These are phyloP conservation scores for Zhuqinia jingwanae DNA, from an alignment of 2,888 invertebrate species.

Conservation along the genomic window DNA sequence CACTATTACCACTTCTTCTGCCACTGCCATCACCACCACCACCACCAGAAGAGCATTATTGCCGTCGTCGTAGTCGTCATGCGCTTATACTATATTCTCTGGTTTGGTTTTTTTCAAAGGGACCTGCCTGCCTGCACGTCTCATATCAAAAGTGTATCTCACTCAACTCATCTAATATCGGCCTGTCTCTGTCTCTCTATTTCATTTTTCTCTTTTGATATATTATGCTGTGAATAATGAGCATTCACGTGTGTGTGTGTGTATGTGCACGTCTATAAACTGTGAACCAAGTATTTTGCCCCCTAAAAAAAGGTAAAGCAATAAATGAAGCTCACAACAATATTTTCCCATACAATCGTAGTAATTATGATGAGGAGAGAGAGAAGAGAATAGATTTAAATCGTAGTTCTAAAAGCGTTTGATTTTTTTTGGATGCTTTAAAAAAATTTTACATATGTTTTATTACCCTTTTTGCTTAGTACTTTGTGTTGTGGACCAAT, in stretches of 20 bases:
- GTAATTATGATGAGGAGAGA: slow-evolving; percentile 44
- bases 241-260: slow-evolving; percentile 69
- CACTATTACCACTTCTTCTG: slow-evolving; percentile 49
- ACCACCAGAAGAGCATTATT: slow-evolving; percentile 39
- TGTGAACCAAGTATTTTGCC: slow-evolving; percentile 54
- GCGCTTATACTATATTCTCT: slow-evolving; percentile 56
- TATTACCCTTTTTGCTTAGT: slow-evolving; percentile 50
- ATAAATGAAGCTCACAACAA: slow-evolving; percentile 74
- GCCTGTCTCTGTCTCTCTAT: slow-evolving; percentile 42
- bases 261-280: slow-evolving; percentile 64
- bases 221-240: slow-evolving; percentile 68
- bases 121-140: slow-evolving; percentile 56
- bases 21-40: slow-evolving; percentile 39
- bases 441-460: slow-evolving; percentile 57
- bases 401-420: slow-evolving; percentile 35
- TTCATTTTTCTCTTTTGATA: slow-evolving; percentile 6
- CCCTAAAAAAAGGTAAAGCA: slow-evolving; percentile 54
- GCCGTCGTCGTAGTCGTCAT: slow-evolving; percentile 63
- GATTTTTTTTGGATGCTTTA: slow-evolving; percentile 54
- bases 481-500: slow-evolving; percentile 5
- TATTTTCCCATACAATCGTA: slow-evolving; percentile 75
- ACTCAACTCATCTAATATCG: slow-evolving; percentile 1
- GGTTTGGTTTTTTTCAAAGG: slow-evolving; percentile 56
- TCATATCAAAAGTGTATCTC: slow-evolving; percentile 34
- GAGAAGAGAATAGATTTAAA: background rate